Evolutionary conservation across 1,140 invertebrate genomes (phyloP), one percentile per base, ranked within the genome.

Genomic region (Elymnias hypermnestra): DNA sequence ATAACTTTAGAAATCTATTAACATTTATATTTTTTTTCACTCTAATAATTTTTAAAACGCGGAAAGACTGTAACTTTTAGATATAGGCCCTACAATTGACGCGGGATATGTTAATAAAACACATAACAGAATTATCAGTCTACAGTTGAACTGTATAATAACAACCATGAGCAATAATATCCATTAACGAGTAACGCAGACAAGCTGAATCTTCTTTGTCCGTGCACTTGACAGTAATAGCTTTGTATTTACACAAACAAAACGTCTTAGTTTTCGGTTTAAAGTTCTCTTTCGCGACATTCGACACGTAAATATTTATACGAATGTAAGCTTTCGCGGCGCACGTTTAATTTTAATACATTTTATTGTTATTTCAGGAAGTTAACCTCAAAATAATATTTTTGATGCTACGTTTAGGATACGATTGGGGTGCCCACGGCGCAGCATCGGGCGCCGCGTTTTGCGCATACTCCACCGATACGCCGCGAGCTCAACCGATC

Each of bases 171-270:
- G 45, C 31, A 48, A 53, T 65, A 53, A 62, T 49, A 68, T 69
- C 54, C 55, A 63, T 53, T 67, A 63, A 63, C 39, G 54, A 53
- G 37, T 43, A 65, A 66, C 61, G 64, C 54, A 65, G 58, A 54
- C 47, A 56, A 55, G 59, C 58, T 53, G 66, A 61, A 68, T 77
- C 68, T 81, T 69, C 81, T 84, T 83, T 83, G 81, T 84, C 78
- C 76, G 72, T 84, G 74, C 72, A 84, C 77, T 83, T 75, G 77
- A 84, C 47, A 84, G 72, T 70, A 81, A 78, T 64, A 84, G 76
- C 75, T 84, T 84, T 70, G 81, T 84, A 84, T 84, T 84, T 81
- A 84, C 78, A 84, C 81, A 84, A 79, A 84, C 73, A 77, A 84
- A 84, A 72, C 81, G 76, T 75, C 76, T 72, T 40, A 84, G 57